Conservation (phyloP, 2,888 invertebrate species). For the Zaprionus obscuricornis region DNA sequence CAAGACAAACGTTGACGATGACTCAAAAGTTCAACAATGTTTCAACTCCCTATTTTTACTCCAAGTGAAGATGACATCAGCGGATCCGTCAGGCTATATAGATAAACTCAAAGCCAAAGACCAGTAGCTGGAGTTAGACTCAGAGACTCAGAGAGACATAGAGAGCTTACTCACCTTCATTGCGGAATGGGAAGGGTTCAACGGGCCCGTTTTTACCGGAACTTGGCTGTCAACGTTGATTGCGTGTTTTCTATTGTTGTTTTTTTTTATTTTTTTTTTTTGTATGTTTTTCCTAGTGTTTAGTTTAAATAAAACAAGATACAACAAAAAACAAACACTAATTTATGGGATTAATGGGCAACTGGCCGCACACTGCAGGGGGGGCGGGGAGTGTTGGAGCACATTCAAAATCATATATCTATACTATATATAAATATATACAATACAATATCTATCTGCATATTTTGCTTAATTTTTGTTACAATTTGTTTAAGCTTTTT, state of each 20-base stretch:
- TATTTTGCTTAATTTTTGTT: conserved; percentile 36
- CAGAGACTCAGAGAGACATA: no score
- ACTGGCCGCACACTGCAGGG: conserved; percentile 32
- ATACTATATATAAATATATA: conserved; percentile 26
- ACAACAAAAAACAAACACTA: conserved; percentile 42
- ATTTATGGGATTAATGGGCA: conserved; percentile 66
- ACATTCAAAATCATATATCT: conserved; percentile 12
- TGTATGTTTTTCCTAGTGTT: conserved; percentile 38
- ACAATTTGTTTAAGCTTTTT: conserved; percentile 32
- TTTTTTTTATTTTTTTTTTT: conserved; percentile 24
- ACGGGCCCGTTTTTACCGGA: conserved; percentile 50
- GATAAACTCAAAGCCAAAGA: conserved; percentile 43
- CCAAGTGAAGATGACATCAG: conserved; percentile 59
- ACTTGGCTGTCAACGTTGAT: conserved; percentile 61
- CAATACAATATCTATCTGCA: conserved; percentile 17
- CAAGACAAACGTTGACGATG: conserved; percentile 8
- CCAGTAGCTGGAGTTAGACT: conserved; percentile 57
- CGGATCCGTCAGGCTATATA: conserved; percentile 27
- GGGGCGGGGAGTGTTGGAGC: no score
- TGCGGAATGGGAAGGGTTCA: conserved; percentile 13
- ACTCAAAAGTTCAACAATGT: conserved; percentile 15
- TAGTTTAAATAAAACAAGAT: conserved; percentile 19
- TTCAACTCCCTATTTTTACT: conserved; percentile 10
- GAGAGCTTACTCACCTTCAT: conserved; percentile 51
- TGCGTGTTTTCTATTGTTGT: conserved; percentile 42